Percentiles rank a stretch among this genome's conserved stretches.
These are phyloP conservation scores for Steinernema khuongi DNA, from an alignment of 1,140 invertebrate genomes.

Conservation along the genomic window DNA sequence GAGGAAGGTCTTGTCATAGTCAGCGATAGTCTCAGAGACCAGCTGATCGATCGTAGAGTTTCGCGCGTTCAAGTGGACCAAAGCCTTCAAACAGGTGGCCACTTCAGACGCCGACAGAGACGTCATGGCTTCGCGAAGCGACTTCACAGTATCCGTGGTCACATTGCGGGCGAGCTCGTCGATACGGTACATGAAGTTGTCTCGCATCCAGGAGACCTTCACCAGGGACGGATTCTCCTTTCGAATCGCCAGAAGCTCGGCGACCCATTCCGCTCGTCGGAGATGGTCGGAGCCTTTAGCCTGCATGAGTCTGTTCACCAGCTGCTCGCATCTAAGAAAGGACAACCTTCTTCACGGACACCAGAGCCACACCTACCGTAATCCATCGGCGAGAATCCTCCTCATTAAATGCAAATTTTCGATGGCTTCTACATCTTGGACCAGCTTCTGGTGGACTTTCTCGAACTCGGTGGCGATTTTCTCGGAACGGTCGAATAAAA, in stretches of 20 bases:
- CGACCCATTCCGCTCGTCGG: conserved; percentile 32
- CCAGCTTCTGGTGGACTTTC: conserved; percentile 34
- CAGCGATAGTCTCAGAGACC: conserved; percentile 39
- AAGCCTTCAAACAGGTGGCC: conserved; percentile 19
- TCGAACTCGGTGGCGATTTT: conserved; percentile 42
- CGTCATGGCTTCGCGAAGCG: conserved; percentile 26
- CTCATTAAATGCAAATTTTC: conserved; percentile 17
- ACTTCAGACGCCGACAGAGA: conserved; percentile 35
- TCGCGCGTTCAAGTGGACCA: conserved; percentile 23
- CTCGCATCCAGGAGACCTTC: conserved; percentile 39
- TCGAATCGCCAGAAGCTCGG: conserved; percentile 36
- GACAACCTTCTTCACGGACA: conserved; percentile 25
- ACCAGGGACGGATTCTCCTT: conserved; percentile 34
- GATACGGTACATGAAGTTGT: conserved; percentile 40
- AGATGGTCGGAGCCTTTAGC: conserved; percentile 41
- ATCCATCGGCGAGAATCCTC: conserved; percentile 19
- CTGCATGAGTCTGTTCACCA: conserved; percentile 32
- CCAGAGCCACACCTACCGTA: conserved; percentile 27
- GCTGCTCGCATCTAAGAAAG: conserved; percentile 46
- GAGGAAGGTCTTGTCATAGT: conserved; percentile 47
- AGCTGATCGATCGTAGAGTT: conserved; percentile 33
- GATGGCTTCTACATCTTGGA: neutral
- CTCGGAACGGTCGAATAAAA: conserved; percentile 28
- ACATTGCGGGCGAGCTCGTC: conserved; percentile 36
- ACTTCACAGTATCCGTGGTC: conserved; percentile 28